Evolutionary conservation across 1,140 invertebrate genomes (phyloP), one percentile per base, ranked within the genome.

Genomic region (Caerostris extrusa): DNA sequence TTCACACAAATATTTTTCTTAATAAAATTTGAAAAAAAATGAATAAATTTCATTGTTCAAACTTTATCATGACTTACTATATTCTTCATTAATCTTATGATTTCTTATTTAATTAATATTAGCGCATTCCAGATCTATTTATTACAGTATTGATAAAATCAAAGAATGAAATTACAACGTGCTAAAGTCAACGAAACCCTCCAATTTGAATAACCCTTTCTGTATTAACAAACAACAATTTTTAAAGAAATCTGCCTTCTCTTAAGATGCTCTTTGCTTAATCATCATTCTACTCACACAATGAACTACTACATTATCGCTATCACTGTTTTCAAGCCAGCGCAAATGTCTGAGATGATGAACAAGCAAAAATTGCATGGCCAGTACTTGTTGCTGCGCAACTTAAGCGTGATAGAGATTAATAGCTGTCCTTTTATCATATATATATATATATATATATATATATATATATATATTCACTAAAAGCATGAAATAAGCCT

Each of bases 361-460:
- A 83, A 83, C 56, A 19, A 83, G 56, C 82, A 83, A 83, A n/a
- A 83, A 83, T 58, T 56, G 56, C 61, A 64, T 19, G 55, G 7
- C 82, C 82, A 12, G 10, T 19, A 83, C 82, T 83, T 83, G 82
- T 83, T 83, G 82, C 82, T 57, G 82, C 10, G 55, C 56, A 3
- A 56, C 6, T n/a, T 55, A 5, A 3, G 12, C 14, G n/a, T n/a
- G 53, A 83, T 83, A 19, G 56, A 83, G 82, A 83, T 83, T 83
- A 83, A 83, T 83, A 58, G 56, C 55, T 58, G 6, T 83, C 55
- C 14, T 34, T 83, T 83, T 83, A 55, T 83, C 82, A 83, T 83
- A 34, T 8, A 17, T n/a, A n/a, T n/a, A n/a, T n/a, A n/a, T n/a
- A n/a, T n/a, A n/a, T n/a, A n/a, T n/a, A n/a, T n/a, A n/a, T n/a